Evolutionary conservation across 30 jellyfish, hydroid and myxozoan genomes (phyloP), one percentile per base, ranked within the genome.

Genomic region (Pseudorhiza aurosa): DNA sequence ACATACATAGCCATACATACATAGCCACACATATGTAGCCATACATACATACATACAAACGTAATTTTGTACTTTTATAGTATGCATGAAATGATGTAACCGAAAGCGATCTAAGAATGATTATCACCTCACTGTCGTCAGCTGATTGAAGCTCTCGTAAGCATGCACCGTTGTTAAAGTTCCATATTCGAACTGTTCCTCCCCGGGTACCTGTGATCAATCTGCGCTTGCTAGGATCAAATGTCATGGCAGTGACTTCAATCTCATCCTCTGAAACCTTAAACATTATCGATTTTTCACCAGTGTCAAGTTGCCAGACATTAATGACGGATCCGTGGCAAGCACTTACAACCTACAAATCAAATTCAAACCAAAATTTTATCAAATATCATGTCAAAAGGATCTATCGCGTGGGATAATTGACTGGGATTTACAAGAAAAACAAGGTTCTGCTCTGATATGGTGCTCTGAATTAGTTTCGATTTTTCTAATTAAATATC

Each of bases 221-320:
- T 49, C 95, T 73, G 59, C 96, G 75, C 77, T 62, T 92, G 32
- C 96, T 83, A 21, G 93, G 95, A 53, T 92, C 98, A 30, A 92
- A 92, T 15, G 96, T 42, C 72, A 92, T 68, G 25, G 98, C 91
- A 12, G 98, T 92, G 36, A 92, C 80, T 72, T 92, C 98, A n/a
- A 51, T 37, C 4, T 96, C 98, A 43, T 80, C 89, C n/a, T 87
- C 93, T 17, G 96, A 83, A 18, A 78, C 92, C 19, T 92, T 70
- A 85, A 92, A 81, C 96, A 77, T 85, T 21, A 92, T 84, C 19
- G 82, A 67, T 43, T 86, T 92, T 58, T 92, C 98, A 25, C 98
- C 98, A 17, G 98, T 85, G 30, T 85, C 95, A 19, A 84, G 77
- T 27, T 92, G 96, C 98, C 98, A 92, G 0, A 92, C 96, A 26